These are phyloP conservation scores for Pocillopora damicornis DNA, from an alignment of 64 coral and sea anemone genomes.

Conservation along the genomic window DNA sequence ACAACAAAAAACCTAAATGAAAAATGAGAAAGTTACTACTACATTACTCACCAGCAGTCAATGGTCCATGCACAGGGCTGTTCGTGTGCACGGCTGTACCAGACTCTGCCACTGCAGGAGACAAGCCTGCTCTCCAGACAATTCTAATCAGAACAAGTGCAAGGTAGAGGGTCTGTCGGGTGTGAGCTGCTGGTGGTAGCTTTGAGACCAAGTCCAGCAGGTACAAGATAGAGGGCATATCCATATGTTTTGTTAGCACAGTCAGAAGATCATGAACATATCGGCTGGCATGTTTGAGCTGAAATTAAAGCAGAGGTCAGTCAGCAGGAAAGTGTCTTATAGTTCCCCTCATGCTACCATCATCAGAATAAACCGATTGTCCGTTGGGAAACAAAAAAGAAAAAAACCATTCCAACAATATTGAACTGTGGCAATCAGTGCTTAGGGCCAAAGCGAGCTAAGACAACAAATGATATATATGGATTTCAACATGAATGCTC, in stretches of 20 bases:
- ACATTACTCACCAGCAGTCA: conserved; percentile 60
- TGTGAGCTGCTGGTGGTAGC: conserved; percentile 67
- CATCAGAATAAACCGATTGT: too few species aligned
- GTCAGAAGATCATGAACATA: conserved; percentile 95
- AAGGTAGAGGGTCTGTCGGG: conserved; percentile 83
- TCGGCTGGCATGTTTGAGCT: conserved; percentile 98
- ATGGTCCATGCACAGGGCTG: conserved; percentile 78
- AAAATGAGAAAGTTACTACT: neutral
- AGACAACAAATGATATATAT: too few species aligned
- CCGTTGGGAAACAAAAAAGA: too few species aligned
- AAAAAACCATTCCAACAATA: too few species aligned
- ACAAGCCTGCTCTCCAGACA: conserved; percentile 81
- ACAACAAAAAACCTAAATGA: too few species aligned
- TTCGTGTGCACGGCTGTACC: conserved; percentile 35
- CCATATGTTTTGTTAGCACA: conserved; percentile 87
- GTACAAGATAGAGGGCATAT: conserved; percentile 82
- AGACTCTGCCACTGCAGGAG: conserved; percentile 36
- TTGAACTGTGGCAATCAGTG: too few species aligned
- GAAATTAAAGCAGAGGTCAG: neutral
- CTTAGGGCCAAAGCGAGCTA: too few species aligned
- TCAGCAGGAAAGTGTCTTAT: too few species aligned
- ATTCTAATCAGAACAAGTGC: conserved; percentile 89
- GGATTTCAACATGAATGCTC: too few species aligned
- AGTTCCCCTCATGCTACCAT: too few species aligned
- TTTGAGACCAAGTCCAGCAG: conserved; percentile 81